phyloP scores from a whole-genome alignment of 2,888 invertebrate species.

The Mantis religiosa region DNA sequence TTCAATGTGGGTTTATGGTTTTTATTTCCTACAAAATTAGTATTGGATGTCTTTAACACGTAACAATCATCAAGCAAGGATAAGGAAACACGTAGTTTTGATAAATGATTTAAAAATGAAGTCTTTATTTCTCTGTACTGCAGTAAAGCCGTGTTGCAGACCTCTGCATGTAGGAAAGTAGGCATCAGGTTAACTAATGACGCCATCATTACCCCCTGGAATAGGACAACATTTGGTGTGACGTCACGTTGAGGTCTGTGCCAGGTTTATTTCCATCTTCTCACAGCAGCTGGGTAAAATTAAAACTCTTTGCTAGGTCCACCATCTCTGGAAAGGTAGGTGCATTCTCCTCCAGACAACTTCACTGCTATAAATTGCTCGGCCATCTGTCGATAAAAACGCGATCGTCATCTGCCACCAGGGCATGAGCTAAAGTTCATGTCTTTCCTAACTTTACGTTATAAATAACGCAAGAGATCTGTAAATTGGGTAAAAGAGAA shows the following conservation, averaged over 20 bases:
- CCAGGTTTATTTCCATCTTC: background rate
- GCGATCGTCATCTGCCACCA: no score
- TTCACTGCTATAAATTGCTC: background rate
- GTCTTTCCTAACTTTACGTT: no score
- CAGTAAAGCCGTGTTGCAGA: background rate
- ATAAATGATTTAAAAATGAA: no score
- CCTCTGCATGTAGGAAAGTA: background rate
- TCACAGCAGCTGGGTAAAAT: background rate
- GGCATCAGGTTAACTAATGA: background rate
- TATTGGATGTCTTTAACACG: no score
- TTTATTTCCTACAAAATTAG: no score
- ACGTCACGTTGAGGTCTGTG: background rate
- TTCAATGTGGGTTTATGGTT: no score
- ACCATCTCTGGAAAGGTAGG: background rate
- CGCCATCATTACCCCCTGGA: background rate
- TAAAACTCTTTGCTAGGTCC: background rate
- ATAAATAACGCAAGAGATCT: no score
- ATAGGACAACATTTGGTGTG: background rate
- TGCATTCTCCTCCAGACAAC: background rate
- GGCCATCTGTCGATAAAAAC: background rate
- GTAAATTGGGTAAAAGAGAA: no score
- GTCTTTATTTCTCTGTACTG: background rate
- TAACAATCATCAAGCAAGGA: no score
- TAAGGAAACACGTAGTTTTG: no score
- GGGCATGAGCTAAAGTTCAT: no score